Base-by-base conservation (phyloP, 2,797 vertebrate species). In the Halcyon leucocephala region DNA sequence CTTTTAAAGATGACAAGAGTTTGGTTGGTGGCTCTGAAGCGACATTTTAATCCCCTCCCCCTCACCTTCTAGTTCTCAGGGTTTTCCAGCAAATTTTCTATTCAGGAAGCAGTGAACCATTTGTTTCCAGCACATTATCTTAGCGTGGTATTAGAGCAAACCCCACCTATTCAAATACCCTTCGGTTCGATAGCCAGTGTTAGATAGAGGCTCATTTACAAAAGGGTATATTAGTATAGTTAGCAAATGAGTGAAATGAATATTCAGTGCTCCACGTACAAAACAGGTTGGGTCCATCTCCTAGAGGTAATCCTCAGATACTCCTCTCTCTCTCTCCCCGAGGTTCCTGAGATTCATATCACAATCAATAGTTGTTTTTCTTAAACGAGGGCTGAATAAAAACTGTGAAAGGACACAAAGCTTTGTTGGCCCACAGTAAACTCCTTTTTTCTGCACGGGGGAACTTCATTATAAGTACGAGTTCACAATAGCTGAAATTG, bases 351-450 rank as follows among this genome's bases (percentile, higher is more conserved):
- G 83, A 89, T 93, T 92, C 93, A 90, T 94, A 82, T 74, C 90
- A 86, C 65, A 87, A 86, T 76, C 85, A 82, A 28, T 86, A 95
- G 90, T 79, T 93, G 87, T 91, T 95, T 95, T 94, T 84, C 81
- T 86, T 95, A 93, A 88, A 74, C 49, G 52, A 77, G 29, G 37
- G 33, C 89, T 95, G 83, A 95, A 85, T 93, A 73, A 91, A 91
- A 92, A 78, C 86, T 85, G 54, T 93, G 93, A 95, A 95, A 90
- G 81, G 65, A 80, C 73, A 78, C 78, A 93, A 94, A 94, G 92
- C 88, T 86, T 84, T 97, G 95, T 96, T 97, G 97, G 95, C 74
- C 96, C 95, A 97, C 95, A 87, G 83, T 51, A 71, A 85, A 74
- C 81, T 86, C n/a, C 31, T 71, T 71, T 71, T 52, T 72, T 89